Conservation (phyloP, 2,888 invertebrate species). For the Campoplex capitator region DNA sequence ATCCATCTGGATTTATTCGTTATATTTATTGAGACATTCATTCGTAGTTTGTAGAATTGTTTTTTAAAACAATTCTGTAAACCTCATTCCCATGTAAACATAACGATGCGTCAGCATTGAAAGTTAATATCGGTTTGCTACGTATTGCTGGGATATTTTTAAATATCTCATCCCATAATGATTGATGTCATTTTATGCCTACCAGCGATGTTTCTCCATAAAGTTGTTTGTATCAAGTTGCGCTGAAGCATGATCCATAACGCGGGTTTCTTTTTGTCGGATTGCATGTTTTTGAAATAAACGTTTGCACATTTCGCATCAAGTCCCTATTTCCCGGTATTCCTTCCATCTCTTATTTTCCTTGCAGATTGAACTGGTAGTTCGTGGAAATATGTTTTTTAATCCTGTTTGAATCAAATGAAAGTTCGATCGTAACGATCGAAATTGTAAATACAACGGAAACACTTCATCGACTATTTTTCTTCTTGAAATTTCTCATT, state of each 20-base stretch:
- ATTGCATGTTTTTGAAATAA: not conserved
- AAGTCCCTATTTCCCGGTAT: not conserved
- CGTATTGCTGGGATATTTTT: not conserved
- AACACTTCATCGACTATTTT: not conserved
- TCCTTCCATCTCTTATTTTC: not conserved
- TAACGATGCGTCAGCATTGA: too few species aligned
- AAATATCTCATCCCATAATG: too few species aligned
- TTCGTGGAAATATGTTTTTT: not conserved
- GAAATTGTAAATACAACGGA: not conserved
- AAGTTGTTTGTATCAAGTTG: not conserved
- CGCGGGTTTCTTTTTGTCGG: too few species aligned
- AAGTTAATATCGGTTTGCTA: not conserved
- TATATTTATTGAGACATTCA: too few species aligned
- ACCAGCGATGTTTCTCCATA: too few species aligned
- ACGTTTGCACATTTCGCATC: not conserved
- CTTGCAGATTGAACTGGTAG: not conserved
- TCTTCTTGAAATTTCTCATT: not conserved
- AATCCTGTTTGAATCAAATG: not conserved
- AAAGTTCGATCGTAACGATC: not conserved
- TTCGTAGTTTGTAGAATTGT: too few species aligned
- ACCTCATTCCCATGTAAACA: too few species aligned
- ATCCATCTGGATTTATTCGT: not conserved
- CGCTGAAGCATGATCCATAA: not conserved
- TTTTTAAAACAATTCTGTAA: too few species aligned
- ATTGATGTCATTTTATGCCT: too few species aligned